Evolutionary conservation across 2,888 invertebrate species (phyloP).

Genomic region (Anarsia innoxiella): DNA sequence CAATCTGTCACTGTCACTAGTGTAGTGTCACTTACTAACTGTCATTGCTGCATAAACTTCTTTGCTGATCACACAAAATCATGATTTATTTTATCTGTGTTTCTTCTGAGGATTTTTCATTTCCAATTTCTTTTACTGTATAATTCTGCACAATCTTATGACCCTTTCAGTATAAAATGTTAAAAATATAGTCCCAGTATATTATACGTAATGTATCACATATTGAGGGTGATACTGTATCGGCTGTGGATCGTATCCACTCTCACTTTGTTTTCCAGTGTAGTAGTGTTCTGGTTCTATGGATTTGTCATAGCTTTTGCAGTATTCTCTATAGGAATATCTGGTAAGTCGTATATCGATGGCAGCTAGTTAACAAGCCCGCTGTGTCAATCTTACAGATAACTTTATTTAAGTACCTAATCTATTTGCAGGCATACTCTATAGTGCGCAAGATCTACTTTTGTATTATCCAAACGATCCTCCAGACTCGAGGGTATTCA

Average conservation of each 20-base stretch:
- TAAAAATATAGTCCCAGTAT: background rate
- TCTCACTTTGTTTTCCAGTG: constrained; percentile 81
- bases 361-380: background rate
- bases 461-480: constrained; percentile 94
- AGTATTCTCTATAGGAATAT: constrained; percentile 80
- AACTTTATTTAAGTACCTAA: background rate
- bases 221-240: constrained; percentile 73
- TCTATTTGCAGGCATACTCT: constrained; percentile 79
- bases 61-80: no score
- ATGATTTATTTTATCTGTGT: no score
- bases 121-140: no score
- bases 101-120: no score
- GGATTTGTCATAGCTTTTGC: constrained; percentile 84
- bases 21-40: no score
- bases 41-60: no score
- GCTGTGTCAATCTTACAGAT: background rate
- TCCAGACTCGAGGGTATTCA: constrained; percentile 89
- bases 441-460: constrained; percentile 89
- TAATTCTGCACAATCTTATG: no score
- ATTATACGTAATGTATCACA: constrained; percentile 45
- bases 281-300: constrained; percentile 88
- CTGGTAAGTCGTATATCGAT: constrained; percentile 76
- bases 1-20: no score
- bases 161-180: background rate
- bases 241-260: constrained; percentile 87